These are phyloP conservation scores for Crocallis elinguaria DNA, from an alignment of 2,888 invertebrate species.

Conservation along the genomic window DNA sequence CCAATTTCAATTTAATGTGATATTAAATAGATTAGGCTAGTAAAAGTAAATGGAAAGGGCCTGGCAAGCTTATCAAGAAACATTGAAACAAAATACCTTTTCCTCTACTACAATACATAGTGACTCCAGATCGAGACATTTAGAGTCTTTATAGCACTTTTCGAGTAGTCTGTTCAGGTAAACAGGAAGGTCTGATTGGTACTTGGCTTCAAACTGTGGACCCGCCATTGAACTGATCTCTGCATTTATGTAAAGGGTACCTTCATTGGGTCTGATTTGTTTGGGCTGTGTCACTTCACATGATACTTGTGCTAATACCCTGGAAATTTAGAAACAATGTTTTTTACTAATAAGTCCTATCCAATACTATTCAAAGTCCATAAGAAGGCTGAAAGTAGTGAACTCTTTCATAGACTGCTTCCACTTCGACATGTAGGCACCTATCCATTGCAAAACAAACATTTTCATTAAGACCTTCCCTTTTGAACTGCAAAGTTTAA, in stretches of 20 bases:
- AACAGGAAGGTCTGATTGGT: slow-evolving; percentile 89
- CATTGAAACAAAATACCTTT: slow-evolving; percentile 84
- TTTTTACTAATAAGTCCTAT: no score
- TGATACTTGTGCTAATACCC: slow-evolving; percentile 94
- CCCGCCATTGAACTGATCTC: slow-evolving; percentile 95
- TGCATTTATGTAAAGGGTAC: slow-evolving; percentile 92
- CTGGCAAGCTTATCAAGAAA: background rate
- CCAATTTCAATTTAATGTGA: no score
- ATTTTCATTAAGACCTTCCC: no score
- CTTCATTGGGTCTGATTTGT: slow-evolving; percentile 94
- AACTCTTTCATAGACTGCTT: no score
- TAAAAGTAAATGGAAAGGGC: no score
- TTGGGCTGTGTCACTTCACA: slow-evolving; percentile 95
- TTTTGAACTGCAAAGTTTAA: no score
- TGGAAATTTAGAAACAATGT: no score
- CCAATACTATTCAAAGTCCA: no score
- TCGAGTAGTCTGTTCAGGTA: slow-evolving; percentile 93
- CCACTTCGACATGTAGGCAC: no score
- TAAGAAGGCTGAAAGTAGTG: no score
- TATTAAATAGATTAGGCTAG: no score
- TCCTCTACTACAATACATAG: slow-evolving; percentile 97
- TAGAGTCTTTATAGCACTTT: slow-evolving; percentile 95
- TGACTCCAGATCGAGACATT: slow-evolving; percentile 96
- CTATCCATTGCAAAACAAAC: no score
- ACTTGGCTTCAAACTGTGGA: slow-evolving; percentile 91